Conservation (phyloP, 2,888 invertebrate species). For the Glyphotaelius pellucidus region DNA sequence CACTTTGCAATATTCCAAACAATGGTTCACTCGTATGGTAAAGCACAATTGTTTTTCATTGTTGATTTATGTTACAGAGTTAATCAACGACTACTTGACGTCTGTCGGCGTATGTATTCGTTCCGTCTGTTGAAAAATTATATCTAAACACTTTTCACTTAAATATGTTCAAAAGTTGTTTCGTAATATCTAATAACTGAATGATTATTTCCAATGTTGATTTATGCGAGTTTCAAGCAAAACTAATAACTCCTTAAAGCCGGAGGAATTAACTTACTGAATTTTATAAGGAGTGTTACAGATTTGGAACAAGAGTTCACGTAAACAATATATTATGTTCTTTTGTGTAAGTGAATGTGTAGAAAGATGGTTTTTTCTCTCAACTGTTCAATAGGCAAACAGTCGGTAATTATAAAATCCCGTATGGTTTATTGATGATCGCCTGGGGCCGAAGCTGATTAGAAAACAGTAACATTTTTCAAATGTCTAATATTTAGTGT, state of each 20-base stretch:
- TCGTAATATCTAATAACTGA: not conserved
- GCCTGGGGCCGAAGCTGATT: constrained; percentile 9
- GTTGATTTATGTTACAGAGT: not conserved
- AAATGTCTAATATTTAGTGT: constrained; percentile 37
- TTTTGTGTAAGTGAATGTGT: not conserved
- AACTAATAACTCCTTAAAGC: not conserved
- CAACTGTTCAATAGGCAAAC: constrained; percentile 12
- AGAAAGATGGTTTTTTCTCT: not conserved
- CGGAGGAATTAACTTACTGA: not conserved
- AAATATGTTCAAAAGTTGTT: not conserved
- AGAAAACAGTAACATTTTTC: constrained; percentile 24
- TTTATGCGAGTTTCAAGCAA: not conserved
- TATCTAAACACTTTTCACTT: not conserved
- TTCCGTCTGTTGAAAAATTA: not conserved
- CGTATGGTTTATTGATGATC: constrained; percentile 23
- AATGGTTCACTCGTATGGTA: not conserved
- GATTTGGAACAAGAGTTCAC: not conserved
- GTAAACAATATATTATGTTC: not conserved
- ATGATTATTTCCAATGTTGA: not conserved
- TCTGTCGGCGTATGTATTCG: not conserved
- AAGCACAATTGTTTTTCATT: not conserved
- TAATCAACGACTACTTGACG: not conserved
- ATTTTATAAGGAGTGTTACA: not conserved
- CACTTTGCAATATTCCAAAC: not conserved
- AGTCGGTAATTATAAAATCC: constrained; percentile 25